These are phyloP conservation scores for Coenobita brevimanus DNA, from an alignment of 1,140 invertebrate species.

Conservation along the genomic window DNA sequence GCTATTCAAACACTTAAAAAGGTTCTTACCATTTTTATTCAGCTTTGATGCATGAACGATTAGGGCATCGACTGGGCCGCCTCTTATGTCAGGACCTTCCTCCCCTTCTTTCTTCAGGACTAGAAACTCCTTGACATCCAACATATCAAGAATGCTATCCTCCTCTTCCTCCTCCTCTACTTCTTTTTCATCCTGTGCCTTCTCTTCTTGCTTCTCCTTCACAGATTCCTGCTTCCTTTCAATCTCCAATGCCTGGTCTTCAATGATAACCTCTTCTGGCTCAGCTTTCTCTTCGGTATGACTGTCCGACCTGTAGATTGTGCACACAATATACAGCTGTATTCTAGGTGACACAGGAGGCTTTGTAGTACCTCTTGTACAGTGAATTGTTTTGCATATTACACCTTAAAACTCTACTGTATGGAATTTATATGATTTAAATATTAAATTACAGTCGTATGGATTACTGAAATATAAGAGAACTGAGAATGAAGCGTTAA, in stretches of 20 bases:
- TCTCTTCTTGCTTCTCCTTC: conserved; percentile 9
- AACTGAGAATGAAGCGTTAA: no score
- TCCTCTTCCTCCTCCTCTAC: conserved; percentile 69
- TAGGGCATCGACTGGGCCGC: conserved; percentile 91
- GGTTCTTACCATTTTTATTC: conserved; percentile 84
- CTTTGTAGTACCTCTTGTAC: no score
- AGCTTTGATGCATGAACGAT: conserved; percentile 95
- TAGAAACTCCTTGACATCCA: conserved; percentile 86
- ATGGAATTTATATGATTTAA: no score
- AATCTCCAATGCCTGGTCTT: conserved; percentile 40
- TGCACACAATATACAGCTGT: no score
- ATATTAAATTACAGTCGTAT: no score
- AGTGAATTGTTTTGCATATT: no score
- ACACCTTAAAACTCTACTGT: no score
- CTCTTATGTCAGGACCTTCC: conserved; percentile 90
- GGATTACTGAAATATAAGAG: no score
- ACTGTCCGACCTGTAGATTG: no score
- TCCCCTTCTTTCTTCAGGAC: conserved; percentile 85
- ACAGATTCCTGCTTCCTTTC: conserved; percentile 22
- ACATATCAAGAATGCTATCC: conserved; percentile 80
- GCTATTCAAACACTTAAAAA: no score
- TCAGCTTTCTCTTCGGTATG: conserved; percentile 46
- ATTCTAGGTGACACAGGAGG: no score
- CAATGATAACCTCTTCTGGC: conserved; percentile 46
- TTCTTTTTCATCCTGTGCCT: no score